Base-by-base conservation (phyloP, 2,113 vertebrate genomes). In the Triplophysa rosa region DNA sequence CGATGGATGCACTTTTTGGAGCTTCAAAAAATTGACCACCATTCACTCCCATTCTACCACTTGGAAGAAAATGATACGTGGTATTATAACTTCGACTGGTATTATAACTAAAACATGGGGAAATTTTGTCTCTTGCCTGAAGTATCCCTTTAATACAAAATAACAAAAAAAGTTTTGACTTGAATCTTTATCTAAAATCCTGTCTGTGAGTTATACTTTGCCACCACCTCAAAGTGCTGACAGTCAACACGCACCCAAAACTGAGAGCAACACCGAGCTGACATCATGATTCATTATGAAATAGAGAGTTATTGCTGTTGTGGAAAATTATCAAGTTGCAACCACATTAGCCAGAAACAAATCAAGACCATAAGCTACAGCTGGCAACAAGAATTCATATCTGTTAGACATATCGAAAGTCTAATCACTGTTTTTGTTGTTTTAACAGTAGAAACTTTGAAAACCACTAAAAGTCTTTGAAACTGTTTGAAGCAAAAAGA, bases 401-500 rank as follows among this genome's bases (percentile, higher is more conserved):
- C 7, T 77, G 17, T 77, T 21, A 49, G 47, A 66, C 54, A 72
- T 24, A 26, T 58, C 13, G 17, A 52, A 56, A 2, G 37, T n/a
- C 17, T 17, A 77, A 33, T 33, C 29, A 33, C 29, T 37, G 33
- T 37, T 37, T 37, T 61, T 67, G 12, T 58, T 59, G 19, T 54
- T 26, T 42, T 17, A 66, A 40, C 16, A 73, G 21, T 67, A 59
- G 70, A 21, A 3, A 3, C n/a, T 11, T 47, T 37, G 1, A 16
- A 59, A 70, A 65, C 70, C 29, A 14, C 33, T 37, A 13, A 17
- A 56, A 62, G 10, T 45, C 42, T 45, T 45, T 45, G 11, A 70
- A 73, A 52, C 17, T 11, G 54, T 86, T 80, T 24, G 56, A 29
- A 63, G 83, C 76, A 62, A 66, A 37, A 13, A 81, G 78, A 82